Evolutionary conservation across 2,888 invertebrate genomes (phyloP).

Genomic region (Osmoderma eremita): DNA sequence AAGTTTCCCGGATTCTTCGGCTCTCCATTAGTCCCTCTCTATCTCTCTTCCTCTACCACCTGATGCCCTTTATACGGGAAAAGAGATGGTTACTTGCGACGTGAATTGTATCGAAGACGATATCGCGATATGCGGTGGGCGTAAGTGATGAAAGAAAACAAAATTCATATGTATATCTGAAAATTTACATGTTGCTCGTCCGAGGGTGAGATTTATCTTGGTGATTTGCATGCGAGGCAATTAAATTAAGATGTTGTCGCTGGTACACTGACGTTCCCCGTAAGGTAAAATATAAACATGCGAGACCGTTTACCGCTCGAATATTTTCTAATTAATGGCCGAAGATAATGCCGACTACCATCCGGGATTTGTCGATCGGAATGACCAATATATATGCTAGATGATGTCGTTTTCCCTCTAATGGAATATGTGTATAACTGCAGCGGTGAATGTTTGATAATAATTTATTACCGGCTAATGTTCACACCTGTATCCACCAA

Average conservation of each 20-base stretch:
- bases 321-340: conserved; percentile 33
- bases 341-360: conserved; percentile 33
- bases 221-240: conserved; percentile 45
- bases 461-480: conserved; percentile 26
- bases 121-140: conserved; percentile 42
- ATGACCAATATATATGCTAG: conserved; percentile 32
- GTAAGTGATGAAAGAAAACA: conserved; percentile 50
- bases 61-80: background rate
- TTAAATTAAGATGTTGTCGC: conserved; percentile 47
- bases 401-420: conserved; percentile 26
- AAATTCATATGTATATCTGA: conserved; percentile 47
- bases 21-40: conserved; percentile 17
- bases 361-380: conserved; percentile 36
- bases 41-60: conserved; percentile 10
- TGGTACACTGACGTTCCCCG: conserved; percentile 24
- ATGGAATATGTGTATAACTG: conserved; percentile 23
- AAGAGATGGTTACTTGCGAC: conserved; percentile 12
- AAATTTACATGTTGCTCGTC: conserved; percentile 50
- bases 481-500: conserved; percentile 23
- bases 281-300: conserved; percentile 36
- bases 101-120: conserved; percentile 23
- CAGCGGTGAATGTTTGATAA: conserved; percentile 28
- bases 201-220: conserved; percentile 50
- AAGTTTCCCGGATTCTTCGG: conserved; percentile 42
- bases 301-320: conserved; percentile 31